Evolutionary conservation across 2,113 vertebrate species (phyloP).

Genomic region (Mesocricetus auratus): DNA sequence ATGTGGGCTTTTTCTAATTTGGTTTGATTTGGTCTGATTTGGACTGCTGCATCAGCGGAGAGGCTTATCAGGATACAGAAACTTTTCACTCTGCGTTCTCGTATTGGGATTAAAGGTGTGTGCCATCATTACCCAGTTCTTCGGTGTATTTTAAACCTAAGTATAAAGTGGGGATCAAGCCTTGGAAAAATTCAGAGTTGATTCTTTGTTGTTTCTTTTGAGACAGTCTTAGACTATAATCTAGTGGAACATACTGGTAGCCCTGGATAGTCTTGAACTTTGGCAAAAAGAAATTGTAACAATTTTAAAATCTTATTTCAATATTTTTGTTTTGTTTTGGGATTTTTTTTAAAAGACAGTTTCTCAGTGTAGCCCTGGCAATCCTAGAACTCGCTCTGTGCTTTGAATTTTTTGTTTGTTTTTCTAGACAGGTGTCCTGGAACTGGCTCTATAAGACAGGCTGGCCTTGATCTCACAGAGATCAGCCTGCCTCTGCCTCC

Average conservation of each 20-base stretch:
- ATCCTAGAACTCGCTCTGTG: neutral
- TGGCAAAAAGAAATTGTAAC: too few relatives aligned
- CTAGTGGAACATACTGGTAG: neutral
- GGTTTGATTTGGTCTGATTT: too few relatives aligned
- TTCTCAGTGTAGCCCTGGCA: neutral
- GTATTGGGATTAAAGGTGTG: neutral
- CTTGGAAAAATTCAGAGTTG: neutral
- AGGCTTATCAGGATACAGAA: too few relatives aligned
- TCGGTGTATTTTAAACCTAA: neutral
- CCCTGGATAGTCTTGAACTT: neutral
- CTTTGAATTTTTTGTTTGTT: neutral
- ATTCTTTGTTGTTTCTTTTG: neutral
- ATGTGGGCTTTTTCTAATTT: too few relatives aligned
- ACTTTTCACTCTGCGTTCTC: neutral
- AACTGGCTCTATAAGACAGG: too few relatives aligned
- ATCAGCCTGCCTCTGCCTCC: too few relatives aligned
- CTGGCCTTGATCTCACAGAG: too few relatives aligned
- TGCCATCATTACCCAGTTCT: neutral
- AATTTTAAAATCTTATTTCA: constrained; percentile 44
- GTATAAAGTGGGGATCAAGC: neutral
- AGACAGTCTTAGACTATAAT: neutral
- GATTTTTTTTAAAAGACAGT: neutral
- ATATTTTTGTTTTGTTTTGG: neutral
- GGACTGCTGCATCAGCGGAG: too few relatives aligned
- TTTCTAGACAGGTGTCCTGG: too few relatives aligned